Percentiles rank a stretch among this genome's conserved stretches.
Evolutionary conservation across 2,797 vertebrate species (phyloP).

Genomic region (Xenentodon cancila): DNA sequence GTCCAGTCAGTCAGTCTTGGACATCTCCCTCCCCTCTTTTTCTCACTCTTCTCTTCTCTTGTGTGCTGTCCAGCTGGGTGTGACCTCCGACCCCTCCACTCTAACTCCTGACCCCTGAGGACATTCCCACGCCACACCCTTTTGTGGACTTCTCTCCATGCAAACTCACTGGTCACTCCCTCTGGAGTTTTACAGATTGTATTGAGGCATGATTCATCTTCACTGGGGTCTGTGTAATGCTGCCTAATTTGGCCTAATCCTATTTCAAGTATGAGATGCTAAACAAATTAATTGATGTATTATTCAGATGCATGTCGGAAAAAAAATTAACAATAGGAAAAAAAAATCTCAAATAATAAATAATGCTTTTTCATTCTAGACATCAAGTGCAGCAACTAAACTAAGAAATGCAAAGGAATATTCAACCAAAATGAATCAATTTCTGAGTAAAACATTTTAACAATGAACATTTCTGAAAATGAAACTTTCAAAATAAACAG

Average conservation of each 20-base stretch:
- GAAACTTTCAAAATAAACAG: constrained; percentile 2
- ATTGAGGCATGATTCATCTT: constrained; percentile 52
- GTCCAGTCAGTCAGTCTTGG: constrained; percentile 57
- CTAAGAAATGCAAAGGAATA: background rate
- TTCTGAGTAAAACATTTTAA: too few relatives aligned
- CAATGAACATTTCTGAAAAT: background rate
- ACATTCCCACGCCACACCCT: constrained; percentile 88
- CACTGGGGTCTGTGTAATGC: constrained; percentile 59
- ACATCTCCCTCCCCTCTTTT: constrained; percentile 59
- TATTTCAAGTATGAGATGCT: constrained; percentile 28
- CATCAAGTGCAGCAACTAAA: background rate
- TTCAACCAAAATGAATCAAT: too few relatives aligned
- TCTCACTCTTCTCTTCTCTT: constrained; percentile 83
- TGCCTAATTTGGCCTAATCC: constrained; percentile 60
- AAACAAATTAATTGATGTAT: constrained; percentile 5
- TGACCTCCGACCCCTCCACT: constrained; percentile 80
- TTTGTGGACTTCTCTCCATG: constrained; percentile 79
- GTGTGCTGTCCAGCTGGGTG: constrained; percentile 84
- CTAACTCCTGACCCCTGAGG: constrained; percentile 83
- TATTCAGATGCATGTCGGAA: background rate
- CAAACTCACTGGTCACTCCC: constrained; percentile 77
- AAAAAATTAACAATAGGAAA: background rate
- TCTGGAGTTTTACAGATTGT: constrained; percentile 65
- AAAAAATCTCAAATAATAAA: background rate
- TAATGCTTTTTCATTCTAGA: too few relatives aligned